These are phyloP conservation scores for Apocheima hispidaria DNA, from an alignment of 2,888 invertebrate species.

Conservation along the genomic window DNA sequence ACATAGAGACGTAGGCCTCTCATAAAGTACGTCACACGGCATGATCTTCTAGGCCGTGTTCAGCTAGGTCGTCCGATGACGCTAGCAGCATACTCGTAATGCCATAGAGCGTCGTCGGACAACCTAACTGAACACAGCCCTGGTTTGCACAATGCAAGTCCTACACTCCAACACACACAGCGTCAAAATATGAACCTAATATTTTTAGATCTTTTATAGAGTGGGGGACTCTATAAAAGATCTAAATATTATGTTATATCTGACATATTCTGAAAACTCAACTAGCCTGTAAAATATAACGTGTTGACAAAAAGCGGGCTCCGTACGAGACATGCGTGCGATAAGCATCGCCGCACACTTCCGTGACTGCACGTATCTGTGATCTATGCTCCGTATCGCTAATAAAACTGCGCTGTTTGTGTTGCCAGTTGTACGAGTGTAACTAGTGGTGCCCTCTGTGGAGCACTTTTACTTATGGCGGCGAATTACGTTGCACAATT, in stretches of 20 bases:
- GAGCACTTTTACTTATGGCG: neutral
- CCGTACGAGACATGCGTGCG: conserved; percentile 51
- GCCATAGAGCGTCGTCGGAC: no score
- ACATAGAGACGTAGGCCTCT: no score
- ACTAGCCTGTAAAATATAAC: conserved; percentile 15
- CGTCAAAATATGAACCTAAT: neutral
- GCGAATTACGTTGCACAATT: neutral
- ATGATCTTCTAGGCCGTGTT: no score
- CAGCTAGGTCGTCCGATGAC: no score
- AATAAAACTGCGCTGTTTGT: conserved; percentile 31
- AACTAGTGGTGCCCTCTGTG: neutral
- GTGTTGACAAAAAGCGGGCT: conserved; percentile 31
- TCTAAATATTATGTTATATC: neutral
- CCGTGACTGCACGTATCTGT: conserved; percentile 41
- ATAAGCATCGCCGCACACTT: conserved; percentile 54
- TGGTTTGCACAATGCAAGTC: no score
- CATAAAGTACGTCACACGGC: no score
- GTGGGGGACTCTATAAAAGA: no score
- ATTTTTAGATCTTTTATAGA: no score
- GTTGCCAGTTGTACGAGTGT: conserved; percentile 3
- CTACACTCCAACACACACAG: neutral
- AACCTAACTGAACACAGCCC: no score
- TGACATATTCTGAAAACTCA: neutral
- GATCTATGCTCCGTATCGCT: conserved; percentile 34
- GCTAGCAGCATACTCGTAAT: no score